Conservation (phyloP, 2,888 invertebrate species). For the Clepsis dumicolana region DNA sequence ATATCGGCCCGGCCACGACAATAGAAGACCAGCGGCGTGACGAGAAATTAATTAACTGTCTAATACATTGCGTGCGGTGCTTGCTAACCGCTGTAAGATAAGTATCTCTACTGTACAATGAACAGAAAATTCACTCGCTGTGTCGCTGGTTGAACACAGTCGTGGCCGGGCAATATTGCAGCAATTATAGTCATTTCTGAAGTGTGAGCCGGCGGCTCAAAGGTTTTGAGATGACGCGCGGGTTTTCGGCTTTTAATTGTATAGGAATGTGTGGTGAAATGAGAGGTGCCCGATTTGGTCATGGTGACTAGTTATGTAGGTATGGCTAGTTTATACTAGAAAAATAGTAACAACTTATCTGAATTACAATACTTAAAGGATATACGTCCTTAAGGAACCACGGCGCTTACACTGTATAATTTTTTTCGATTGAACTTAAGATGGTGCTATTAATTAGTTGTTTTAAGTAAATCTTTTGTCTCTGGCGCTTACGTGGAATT, state of each 20-base stretch:
- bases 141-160: not conserved
- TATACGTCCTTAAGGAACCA: no score
- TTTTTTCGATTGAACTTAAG: no score
- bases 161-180: slow-evolving; percentile 30
- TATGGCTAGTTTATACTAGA: no score
- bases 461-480: no score
- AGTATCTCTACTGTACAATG: not conserved
- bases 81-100: not conserved
- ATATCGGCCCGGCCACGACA: not conserved
- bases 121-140: not conserved
- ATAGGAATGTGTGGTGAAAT: slow-evolving; percentile 15
- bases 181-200: slow-evolving; percentile 43
- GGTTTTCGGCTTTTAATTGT: slow-evolving; percentile 39
- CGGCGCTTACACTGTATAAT: no score
- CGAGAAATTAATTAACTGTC: not conserved
- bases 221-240: slow-evolving; percentile 21
- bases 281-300: not conserved
- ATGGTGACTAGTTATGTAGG: no score
- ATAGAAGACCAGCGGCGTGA: not conserved
- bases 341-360: no score
- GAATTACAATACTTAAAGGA: no score
- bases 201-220: slow-evolving; percentile 45
- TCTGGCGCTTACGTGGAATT: no score
- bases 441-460: no score
- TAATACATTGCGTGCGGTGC: not conserved